A percentile compares a stretch with the other conserved stretches of the same genome.
These are phyloP conservation scores for Baryphthengus martii DNA, from an alignment of 2,113 vertebrate species.

Conservation along the genomic window DNA sequence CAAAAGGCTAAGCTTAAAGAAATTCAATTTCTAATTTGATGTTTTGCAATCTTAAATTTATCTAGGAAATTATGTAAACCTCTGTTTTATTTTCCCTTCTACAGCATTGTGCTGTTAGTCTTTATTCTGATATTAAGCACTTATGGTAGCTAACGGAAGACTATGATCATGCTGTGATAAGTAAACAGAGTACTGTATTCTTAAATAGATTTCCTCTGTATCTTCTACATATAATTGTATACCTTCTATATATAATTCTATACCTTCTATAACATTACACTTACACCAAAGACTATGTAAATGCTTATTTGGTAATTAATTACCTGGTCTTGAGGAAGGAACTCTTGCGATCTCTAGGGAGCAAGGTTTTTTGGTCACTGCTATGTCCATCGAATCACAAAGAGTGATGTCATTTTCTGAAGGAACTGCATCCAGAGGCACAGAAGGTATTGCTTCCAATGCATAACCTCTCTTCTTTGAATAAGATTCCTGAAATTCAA, in stretches of 20 bases:
- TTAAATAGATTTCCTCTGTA: too few species aligned
- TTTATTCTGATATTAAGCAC: not conserved
- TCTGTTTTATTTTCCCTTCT: not conserved
- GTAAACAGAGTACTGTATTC: conserved; percentile 59
- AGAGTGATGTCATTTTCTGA: conserved; percentile 89
- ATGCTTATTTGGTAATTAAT: conserved; percentile 7
- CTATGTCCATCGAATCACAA: conserved; percentile 85
- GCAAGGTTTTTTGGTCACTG: conserved; percentile 93
- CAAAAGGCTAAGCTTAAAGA: not conserved
- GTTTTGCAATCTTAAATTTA: not conserved
- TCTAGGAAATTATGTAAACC: not conserved
- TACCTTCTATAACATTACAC: not conserved
- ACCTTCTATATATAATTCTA: conserved; percentile 44
- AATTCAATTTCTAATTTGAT: not conserved
- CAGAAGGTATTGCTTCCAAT: conserved; percentile 81
- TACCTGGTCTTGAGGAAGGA: conserved; percentile 84
- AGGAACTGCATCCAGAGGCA: conserved; percentile 86
- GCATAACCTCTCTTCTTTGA: conserved; percentile 80
- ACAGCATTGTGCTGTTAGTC: not conserved
- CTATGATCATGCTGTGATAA: not conserved
- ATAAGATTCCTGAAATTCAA: conserved; percentile 81
- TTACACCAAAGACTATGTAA: not conserved
- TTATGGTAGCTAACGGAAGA: not conserved
- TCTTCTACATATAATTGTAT: conserved; percentile 65
- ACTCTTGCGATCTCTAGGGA: conserved; percentile 88